phyloP scores from a whole-genome alignment of 2,797 vertebrate genomes.

The Lepidocolaptes lacrymiger region DNA sequence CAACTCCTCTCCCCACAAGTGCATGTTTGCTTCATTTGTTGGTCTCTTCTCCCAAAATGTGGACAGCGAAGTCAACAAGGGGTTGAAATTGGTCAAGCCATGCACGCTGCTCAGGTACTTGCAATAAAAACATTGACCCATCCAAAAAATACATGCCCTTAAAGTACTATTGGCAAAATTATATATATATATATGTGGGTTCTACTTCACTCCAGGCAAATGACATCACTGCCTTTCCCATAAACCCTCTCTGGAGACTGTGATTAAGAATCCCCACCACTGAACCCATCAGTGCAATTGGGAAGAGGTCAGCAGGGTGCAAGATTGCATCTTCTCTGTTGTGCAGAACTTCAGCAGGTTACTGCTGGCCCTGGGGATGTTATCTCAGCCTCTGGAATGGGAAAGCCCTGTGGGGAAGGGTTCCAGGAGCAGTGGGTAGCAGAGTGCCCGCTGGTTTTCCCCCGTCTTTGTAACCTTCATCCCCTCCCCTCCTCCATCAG shows the following conservation, averaged over 20 bases:
- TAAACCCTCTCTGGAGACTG: not conserved
- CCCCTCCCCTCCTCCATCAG: not conserved
- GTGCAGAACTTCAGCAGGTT: not conserved
- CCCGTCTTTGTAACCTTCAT: not conserved
- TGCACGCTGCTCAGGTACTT: not conserved
- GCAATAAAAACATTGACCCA: constrained; percentile 4
- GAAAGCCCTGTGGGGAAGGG: not conserved
- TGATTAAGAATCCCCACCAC: not conserved
- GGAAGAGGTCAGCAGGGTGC: not conserved
- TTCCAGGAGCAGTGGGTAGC: not conserved
- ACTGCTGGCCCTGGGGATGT: not conserved
- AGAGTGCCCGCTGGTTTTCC: accelerated
- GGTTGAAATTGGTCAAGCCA: not conserved
- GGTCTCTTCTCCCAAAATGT: not conserved
- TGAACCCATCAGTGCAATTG: not conserved
- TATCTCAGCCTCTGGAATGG: not conserved
- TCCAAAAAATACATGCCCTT: not conserved
- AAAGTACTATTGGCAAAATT: not conserved
- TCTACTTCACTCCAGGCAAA: not conserved
- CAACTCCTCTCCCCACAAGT: not conserved
- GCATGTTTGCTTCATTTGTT: not conserved
- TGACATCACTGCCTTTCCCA: not conserved
- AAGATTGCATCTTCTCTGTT: not conserved
- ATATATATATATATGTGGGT: not conserved
- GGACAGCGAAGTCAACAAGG: not conserved